Conservation (phyloP, 2,113 vertebrate genomes). For the Macaca fascicularis region DNA sequence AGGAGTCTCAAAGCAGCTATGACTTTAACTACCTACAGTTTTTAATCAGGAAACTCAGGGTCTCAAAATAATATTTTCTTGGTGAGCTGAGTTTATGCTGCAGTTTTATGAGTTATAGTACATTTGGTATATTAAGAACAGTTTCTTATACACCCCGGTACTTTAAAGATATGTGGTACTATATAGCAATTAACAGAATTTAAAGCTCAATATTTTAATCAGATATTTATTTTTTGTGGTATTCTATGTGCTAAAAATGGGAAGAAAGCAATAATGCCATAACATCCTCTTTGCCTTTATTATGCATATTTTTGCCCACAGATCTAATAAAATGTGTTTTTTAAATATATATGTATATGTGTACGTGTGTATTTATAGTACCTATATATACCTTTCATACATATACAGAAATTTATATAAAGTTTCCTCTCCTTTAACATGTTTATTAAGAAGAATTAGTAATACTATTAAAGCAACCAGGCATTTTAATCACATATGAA, state of each 20-base stretch:
- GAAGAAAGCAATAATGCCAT: background rate
- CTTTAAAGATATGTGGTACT: slow-evolving; percentile 26
- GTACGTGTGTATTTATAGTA: background rate
- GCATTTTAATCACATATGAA: background rate
- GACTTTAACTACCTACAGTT: slow-evolving; percentile 48
- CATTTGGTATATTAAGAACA: slow-evolving; percentile 54
- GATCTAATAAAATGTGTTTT: slow-evolving; percentile 22
- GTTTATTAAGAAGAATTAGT: background rate
- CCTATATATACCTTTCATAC: background rate
- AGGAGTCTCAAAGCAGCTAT: background rate
- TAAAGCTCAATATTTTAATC: slow-evolving; percentile 26
- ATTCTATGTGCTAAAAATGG: background rate
- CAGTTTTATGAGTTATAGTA: slow-evolving; percentile 42
- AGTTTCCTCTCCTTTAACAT: background rate
- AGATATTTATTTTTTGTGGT: slow-evolving; percentile 54
- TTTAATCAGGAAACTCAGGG: background rate
- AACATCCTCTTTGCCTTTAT: background rate
- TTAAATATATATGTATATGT: background rate
- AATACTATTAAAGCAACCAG: background rate
- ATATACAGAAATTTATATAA: background rate
- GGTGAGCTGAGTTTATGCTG: background rate
- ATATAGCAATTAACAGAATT: slow-evolving; percentile 46
- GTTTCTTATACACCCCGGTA: slow-evolving; percentile 47
- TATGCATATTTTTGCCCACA: slow-evolving; percentile 19
- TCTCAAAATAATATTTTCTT: slow-evolving; percentile 53